Base-by-base conservation (phyloP, 2,888 invertebrate genomes). In the Troides oblongomaculatus region DNA sequence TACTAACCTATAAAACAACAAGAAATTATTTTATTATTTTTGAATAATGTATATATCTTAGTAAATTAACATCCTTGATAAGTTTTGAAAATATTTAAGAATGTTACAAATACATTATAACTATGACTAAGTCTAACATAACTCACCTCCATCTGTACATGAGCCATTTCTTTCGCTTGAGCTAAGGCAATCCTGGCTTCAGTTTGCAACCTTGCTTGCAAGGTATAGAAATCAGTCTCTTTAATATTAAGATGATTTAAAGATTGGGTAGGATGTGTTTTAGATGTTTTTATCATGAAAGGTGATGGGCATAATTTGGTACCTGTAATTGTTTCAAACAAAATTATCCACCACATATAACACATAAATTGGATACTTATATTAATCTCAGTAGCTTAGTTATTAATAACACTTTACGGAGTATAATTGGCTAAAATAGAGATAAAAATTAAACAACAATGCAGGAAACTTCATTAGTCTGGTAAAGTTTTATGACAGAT, bases 151-250 rank as follows among this genome's bases (percentile, higher is more conserved):
- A 97, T 97, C 89, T 97, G 97, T 94, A 97, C 95, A 77, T 96
- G 95, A 50, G 98, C 97, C 95, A 97, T 96, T 87, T 97, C 96
- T 84, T 97, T 97, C 36, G 98, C 97, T 88, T 97, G 97, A 1
- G 97, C 96, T 72, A 98, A 90, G 7, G 97, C 97, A 93, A 97
- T 95, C 79, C 97, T 93, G 6, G 97, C 97, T 86, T 98, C 97
- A 62, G 97, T 96, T 86, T 97, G 97, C 69, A 98, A 92, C 76
- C 96, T 94, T 12, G 96, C 96, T 88, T 97, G 97, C 71, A 96
- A 94, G 25, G 96, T 95, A 84, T 96, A 96, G 85, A 97, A 97
- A 85, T 97, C 97, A 59, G 95, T 95, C 81, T 96, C 96, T 68
- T 88, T 92, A 36, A 91, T 74, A 73, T 90, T 90, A 78, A 90